phyloP scores from a whole-genome alignment of 2,113 vertebrate genomes.

The Vidua chalybeata region DNA sequence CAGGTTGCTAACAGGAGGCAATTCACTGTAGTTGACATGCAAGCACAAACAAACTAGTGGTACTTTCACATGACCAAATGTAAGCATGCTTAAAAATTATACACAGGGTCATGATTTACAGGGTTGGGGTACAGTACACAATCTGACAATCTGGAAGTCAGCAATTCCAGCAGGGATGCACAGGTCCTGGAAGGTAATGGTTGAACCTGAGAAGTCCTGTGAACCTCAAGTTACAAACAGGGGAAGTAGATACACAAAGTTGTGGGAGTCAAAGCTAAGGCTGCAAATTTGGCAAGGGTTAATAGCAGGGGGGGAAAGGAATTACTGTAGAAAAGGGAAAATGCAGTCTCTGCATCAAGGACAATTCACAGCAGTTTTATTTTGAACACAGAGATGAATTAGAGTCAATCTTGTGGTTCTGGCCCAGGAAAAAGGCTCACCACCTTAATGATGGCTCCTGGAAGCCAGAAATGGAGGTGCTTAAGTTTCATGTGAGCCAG shows the following conservation, averaged over 20 bases:
- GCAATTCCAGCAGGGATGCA: not conserved
- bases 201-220: not conserved
- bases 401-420: not conserved
- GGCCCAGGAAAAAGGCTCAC: not conserved
- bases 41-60: not conserved
- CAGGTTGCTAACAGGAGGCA: not conserved
- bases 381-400: not conserved
- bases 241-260: not conserved
- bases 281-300: not conserved
- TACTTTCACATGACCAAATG: not conserved
- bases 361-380: not conserved
- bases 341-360: not conserved
- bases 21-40: not conserved
- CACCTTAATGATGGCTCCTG: not conserved
- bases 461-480: not conserved
- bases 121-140: accelerated
- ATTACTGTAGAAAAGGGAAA: not conserved
- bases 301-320: not conserved
- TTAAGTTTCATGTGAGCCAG: not conserved
- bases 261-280: not conserved
- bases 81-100: not conserved
- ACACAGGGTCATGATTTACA: not conserved
- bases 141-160: not conserved
- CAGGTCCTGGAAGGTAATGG: not conserved
- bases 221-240: not conserved